Evolutionary conservation across 2,888 invertebrate genomes (phyloP), one percentile per base, ranked within the genome.

Genomic region (Pseudococcus longispinus): DNA sequence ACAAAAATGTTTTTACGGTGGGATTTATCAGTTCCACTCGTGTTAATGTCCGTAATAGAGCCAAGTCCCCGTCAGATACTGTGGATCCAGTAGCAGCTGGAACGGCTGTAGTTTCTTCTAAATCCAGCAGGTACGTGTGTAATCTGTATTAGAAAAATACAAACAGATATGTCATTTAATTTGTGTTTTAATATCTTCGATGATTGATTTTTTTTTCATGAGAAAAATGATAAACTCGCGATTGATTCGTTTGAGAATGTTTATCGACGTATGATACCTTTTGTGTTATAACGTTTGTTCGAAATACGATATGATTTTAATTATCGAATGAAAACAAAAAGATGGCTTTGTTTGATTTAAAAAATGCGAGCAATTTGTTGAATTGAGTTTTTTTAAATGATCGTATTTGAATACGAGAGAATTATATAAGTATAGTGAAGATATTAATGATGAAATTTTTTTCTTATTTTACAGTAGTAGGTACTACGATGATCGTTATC

Each of bases 401-500:
- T 13, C 9, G 2, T n/a, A 4, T 51, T 2, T n/a, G 51, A n/a
- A n/a, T 11, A n/a, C 1, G n/a, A 51, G 20, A 20, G 11, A 20
- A 26, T 65, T 8, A 26, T 65, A 9, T 11, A 26, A 26, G 9
- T 26, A 65, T 65, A 6, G 11, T 26, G 26, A 13, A 1, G 23
- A 65, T 26, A 26, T 65, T 15, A 26, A 65, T 65, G 1, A 3
- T 26, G 0, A 5, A 11, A 65, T 55, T 84, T 85, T 9, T 51
- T 84, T 70, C 44, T 51, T 65, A 26, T 46, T 60, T 84, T 87
- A 26, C 87, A 85, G 83, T 65, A 84, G 88, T 37, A 88, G 94
- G 88, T 97, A 97, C 92, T 96, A 97, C 91, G 96, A 97, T 89
- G 96, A 97, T 91, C 93, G 96, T 88, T 96, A 97, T 92, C 93